Evolutionary conservation across 1,140 invertebrate species (phyloP).

Genomic region (Matsumurasca onukii): DNA sequence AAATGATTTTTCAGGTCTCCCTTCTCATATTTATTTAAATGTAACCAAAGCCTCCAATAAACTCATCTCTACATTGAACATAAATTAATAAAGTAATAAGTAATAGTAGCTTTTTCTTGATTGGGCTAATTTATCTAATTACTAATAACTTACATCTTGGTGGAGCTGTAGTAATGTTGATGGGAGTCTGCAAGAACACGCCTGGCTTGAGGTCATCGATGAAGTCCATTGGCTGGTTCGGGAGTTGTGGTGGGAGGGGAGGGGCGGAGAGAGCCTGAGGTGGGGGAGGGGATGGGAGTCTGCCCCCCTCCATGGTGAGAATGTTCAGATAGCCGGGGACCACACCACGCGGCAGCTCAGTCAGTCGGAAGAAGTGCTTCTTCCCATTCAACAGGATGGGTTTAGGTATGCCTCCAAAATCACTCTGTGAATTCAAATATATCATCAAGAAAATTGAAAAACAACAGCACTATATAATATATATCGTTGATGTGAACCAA

Average conservation of each 20-base stretch:
- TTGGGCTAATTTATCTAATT: too few relatives aligned
- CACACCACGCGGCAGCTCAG: conserved; percentile 73
- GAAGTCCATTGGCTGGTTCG: not conserved
- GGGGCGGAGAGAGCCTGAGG: not conserved
- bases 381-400: conserved; percentile 77
- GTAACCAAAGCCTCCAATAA: too few relatives aligned
- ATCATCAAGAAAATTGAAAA: too few relatives aligned
- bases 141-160: conserved; percentile 11
- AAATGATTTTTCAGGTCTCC: too few relatives aligned
- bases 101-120: too few relatives aligned
- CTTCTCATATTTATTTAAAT: too few relatives aligned
- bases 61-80: too few relatives aligned
- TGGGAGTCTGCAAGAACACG: not conserved
- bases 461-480: not conserved
- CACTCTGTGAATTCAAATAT: too few relatives aligned
- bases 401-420: conserved; percentile 91
- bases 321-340: conserved; percentile 68
- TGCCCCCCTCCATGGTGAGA: conserved; percentile 63
- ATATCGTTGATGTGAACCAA: too few relatives aligned
- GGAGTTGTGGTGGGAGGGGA: conserved; percentile 7
- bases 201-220: not conserved
- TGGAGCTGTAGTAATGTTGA: not conserved
- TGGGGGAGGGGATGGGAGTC: conserved; percentile 40
- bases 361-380: conserved; percentile 81
- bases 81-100: too few relatives aligned